Percentiles rank a stretch among this genome's conserved stretches.
Conservation (phyloP, 2,888 invertebrate species). For the Macaria liturata region DNA sequence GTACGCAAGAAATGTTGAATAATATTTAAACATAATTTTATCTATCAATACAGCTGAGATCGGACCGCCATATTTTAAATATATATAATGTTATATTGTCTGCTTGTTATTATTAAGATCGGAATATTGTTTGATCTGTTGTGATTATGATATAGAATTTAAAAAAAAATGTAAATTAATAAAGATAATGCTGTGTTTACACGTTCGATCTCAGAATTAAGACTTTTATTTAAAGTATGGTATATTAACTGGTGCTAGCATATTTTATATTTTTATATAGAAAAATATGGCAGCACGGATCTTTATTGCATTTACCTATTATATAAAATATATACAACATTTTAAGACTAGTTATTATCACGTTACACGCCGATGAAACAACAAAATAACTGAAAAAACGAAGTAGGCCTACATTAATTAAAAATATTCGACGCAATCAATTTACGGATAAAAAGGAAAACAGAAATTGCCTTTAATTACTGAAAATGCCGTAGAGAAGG, state of each 20-base stretch:
- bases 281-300: no score
- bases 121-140: no score
- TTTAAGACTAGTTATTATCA: conserved; percentile 81
- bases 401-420: conserved; percentile 38
- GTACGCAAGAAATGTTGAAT: conserved; percentile 26
- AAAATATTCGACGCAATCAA: conserved; percentile 31
- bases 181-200: no score
- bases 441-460: conserved; percentile 26
- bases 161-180: no score
- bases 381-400: conserved; percentile 9
- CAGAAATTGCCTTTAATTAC: conserved; percentile 24
- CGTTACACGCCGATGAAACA: conserved; percentile 68
- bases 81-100: no score
- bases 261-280: no score
- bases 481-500: conserved; percentile 18
- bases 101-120: no score
- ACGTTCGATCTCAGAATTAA: no score
- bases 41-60: conserved; percentile 46
- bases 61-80: no score
- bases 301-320: conserved; percentile 52
- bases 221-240: no score
- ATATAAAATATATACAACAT: conserved; percentile 69
- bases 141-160: no score
- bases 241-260: no score
- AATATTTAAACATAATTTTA: conserved; percentile 39